Base-by-base conservation (phyloP, 2,113 vertebrate genomes). In the Malaclemys terrapin region DNA sequence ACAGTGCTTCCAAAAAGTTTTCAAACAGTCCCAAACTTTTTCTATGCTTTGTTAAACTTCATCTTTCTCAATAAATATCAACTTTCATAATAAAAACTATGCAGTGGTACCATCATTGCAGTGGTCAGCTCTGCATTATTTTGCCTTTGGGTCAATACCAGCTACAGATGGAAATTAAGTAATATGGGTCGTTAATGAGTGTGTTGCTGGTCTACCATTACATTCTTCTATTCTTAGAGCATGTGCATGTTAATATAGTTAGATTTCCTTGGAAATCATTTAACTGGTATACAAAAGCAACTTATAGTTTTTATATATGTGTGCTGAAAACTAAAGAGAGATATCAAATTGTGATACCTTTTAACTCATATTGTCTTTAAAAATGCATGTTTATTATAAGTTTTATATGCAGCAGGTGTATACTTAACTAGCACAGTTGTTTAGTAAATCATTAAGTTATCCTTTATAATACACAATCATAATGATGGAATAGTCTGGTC, bases 1-100 rank as follows among this genome's bases (percentile, higher is more conserved):
- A 50, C 54, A 79, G 27, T 25, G 78, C 87, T 82, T 93, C 7
- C 27, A 16, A 91, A 49, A 82, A 35, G 69, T 38, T 92, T 95
- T 92, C 88, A 42, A 91, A 82, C 38, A 80, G 52, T 89, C 10
- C n/a, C 35, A 59, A 94, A 95, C 20, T 97, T 95, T 52, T 1
- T 29, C 82, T 81, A 24, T 52, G 42, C 54, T 17, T 72, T 49
- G 62, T 91, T 91, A 59, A 80, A 54, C 7, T 79, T 17, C 69
- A 56, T 86, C 2, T 9, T 22, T 88, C 90, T 10, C 8, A 10
- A 6, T 62, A 87, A 88, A 86, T 5, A 79, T 76, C 9, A 54
- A 54, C 50, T 52, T 72, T 24, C 53, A 22, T 83, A 45, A 83
- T 53, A 72, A 90, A 94, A 91, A 92, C 20, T n/a, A 25, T n/a